These are phyloP conservation scores for Gobius niger DNA, from an alignment of 2,113 vertebrate species.

Conservation along the genomic window DNA sequence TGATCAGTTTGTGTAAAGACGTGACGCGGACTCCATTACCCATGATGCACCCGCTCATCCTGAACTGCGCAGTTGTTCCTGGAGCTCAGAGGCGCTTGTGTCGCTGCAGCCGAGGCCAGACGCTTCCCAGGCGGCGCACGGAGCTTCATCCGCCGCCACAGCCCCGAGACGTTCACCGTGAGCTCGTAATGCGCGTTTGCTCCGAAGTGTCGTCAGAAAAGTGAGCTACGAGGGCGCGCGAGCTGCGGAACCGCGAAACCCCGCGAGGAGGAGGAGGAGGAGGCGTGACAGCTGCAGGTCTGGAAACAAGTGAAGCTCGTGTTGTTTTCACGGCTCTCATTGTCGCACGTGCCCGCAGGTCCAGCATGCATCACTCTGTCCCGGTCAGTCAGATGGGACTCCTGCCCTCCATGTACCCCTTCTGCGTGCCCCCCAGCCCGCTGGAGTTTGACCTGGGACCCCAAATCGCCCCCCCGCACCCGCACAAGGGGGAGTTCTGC, in stretches of 20 bases:
- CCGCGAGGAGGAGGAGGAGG: constrained; percentile 42
- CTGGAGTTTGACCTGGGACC: constrained; percentile 63
- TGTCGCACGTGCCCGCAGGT: background rate
- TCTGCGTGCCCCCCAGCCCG: constrained; percentile 57
- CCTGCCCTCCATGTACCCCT: constrained; percentile 66
- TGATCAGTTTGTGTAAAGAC: no score
- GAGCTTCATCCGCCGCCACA: background rate
- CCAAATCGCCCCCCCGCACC: constrained; percentile 37
- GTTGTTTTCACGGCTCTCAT: background rate
- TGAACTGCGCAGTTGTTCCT: constrained; percentile 27
- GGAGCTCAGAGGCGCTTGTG: constrained; percentile 32
- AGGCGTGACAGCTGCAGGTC: constrained; percentile 37
- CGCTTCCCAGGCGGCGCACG: background rate
- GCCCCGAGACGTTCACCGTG: background rate
- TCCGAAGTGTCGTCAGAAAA: background rate
- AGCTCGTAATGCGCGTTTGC: no score
- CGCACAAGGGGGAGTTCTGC: constrained; percentile 39
- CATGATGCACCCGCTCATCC: constrained; percentile 23
- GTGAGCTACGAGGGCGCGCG: background rate
- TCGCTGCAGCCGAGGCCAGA: constrained; percentile 12
- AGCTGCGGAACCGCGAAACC: constrained; percentile 36
- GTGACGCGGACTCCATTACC: constrained; percentile 48
- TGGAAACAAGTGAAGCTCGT: background rate
- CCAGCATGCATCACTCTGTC: constrained; percentile 60
- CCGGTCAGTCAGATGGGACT: constrained; percentile 57